Evolutionary conservation across 2,797 vertebrate species (phyloP), one percentile per base, ranked within the genome.

Genomic region (Diglossa cyanea): DNA sequence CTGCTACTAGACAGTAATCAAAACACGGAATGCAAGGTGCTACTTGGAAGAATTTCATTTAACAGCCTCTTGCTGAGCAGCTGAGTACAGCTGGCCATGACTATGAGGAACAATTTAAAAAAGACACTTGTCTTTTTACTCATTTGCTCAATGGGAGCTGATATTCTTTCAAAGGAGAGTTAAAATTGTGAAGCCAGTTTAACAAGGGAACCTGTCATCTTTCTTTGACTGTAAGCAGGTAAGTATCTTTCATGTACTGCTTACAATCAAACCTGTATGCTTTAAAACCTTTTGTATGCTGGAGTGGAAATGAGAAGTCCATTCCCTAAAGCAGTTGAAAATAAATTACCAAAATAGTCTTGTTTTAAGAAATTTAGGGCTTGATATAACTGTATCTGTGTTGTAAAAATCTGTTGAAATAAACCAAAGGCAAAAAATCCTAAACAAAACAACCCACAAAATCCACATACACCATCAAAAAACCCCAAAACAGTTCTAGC

Each of bases 401-500:
- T n/a, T 75, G 21, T 13, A 75, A 72, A 75, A 66, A 79, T 37
- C 11, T 13, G 2, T 9, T 75, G 20, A 82, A 71, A 58, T 2
- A 62, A 42, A 39, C 10, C 7, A 20, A 33, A 60, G 21, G 25
- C 17, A n/a, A 17, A 61, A 47, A 61, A 26, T 3, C 24, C 4
- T 54, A 25, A 66, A 37, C 30, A 33, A 45, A 63, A 23, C 17
- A 66, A 67, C 8, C 6, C 33, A 54, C 3, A 72, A 76, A 72
- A 17, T 35, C 2, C 11, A 13, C 26, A 28, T 20, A 50, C 1
- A 4, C 30, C 35, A 47, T 7, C 2, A 60, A 55, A 53, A 70
- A 73, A 9, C 0, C 1, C 6, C 12, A 2, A 42, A 71, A 47
- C 8, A 7, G 7, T 81, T 54, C 33, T 30, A 58, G 18, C 26